A percentile compares a stretch with the other conserved stretches of the same genome.
Evolutionary conservation across 2,888 invertebrate species (phyloP).

Genomic region (Xylocampa areola): DNA sequence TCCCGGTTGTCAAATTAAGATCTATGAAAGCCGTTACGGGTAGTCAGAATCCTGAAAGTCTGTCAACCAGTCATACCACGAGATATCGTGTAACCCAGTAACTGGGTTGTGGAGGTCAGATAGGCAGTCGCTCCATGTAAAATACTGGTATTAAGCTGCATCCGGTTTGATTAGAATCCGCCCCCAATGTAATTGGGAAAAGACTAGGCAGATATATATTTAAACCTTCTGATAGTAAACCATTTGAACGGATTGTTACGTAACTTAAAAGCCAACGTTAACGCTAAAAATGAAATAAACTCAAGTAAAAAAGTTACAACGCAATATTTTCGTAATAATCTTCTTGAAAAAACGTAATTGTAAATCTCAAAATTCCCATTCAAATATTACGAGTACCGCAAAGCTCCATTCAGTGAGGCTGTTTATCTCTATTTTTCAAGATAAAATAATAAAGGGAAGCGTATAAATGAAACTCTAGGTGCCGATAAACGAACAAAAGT

Average conservation of each 20-base stretch:
- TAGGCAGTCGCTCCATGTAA: too few species aligned
- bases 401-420: slow-evolving; percentile 44
- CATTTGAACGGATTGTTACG: not conserved
- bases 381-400: slow-evolving; percentile 39
- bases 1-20: too few species aligned
- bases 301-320: slow-evolving; percentile 16
- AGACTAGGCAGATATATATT: too few species aligned
- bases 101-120: too few species aligned
- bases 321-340: slow-evolving; percentile 50
- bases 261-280: slow-evolving; percentile 8
- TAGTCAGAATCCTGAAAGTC: too few species aligned
- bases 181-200: too few species aligned
- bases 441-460: slow-evolving; percentile 64
- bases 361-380: slow-evolving; percentile 48
- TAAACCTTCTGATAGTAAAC: too few species aligned
- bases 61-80: too few species aligned
- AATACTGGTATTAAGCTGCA: too few species aligned
- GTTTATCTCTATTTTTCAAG: slow-evolving; percentile 61
- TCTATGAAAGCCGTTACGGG: too few species aligned
- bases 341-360: slow-evolving; percentile 35
- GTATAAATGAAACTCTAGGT: slow-evolving; percentile 65
- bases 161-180: too few species aligned
- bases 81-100: too few species aligned
- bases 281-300: slow-evolving; percentile 23
- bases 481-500: slow-evolving; percentile 76